Base-by-base conservation (phyloP, 1,140 invertebrate genomes). In the Aphelinus atriplicis region DNA sequence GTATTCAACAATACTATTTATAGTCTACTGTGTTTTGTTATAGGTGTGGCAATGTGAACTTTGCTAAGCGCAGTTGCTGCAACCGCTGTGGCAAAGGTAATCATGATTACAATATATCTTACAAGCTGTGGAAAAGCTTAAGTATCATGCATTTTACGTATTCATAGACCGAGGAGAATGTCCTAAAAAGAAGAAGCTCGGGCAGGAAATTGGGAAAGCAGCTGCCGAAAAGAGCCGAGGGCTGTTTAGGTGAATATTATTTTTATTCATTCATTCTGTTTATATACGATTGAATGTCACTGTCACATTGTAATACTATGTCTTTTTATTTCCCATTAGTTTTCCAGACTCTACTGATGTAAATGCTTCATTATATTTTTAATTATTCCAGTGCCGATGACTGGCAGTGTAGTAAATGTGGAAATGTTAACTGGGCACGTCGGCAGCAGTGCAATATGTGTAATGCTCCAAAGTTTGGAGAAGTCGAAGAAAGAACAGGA, bases 361-460 rank as follows among this genome's bases (percentile, higher is more conserved):
- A 26, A 26, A 26, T 26, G 26, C 26, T 26, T 26, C 26, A 26
- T 26, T 26, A 26, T 26, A 53, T 53, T 53, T 53, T 53, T 53
- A 53, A 53, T 26, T 56, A 77, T 71, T 98, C 96, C 84, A 96
- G 96, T 89, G 98, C 98, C 67, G 98, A 99, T 88, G 98, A 99
- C 86, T 99, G 98, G 98, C 96, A 98, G 84, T 99, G 98, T 86
- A 97, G 95, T 87, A 98, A 98, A 86, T 99, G 98, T 89, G 97
- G 97, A 1, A 99, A 99, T 88, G 98, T 99, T 2, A 99, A 99
- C 86, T 99, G 98, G 98, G 98, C 98, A 9, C 90, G 98, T 73
- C 90, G 98, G 61, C 94, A 94, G 81, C 96, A 95, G 66, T 99
- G 98, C 86, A 99, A 99, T 87, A 96, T 99, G 90, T 99, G 98